A percentile compares a stretch with the other conserved stretches of the same genome.
These are phyloP conservation scores for Tinea pellionella DNA, from an alignment of 2,888 invertebrate species.

Conservation along the genomic window DNA sequence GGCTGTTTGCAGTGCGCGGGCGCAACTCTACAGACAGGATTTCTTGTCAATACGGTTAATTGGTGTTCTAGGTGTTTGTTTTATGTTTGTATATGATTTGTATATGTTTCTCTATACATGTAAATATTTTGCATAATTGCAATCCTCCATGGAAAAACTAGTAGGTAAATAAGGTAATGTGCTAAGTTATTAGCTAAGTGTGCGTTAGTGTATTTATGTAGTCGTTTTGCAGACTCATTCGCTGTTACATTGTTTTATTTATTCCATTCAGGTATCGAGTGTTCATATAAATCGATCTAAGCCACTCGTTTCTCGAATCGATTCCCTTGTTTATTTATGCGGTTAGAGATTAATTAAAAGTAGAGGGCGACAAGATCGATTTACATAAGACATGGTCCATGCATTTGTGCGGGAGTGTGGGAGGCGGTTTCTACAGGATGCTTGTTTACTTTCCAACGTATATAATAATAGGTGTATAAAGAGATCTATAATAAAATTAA, in stretches of 20 bases:
- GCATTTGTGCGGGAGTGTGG: conserved; percentile 58
- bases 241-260: conserved; percentile 30
- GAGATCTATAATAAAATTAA: too few species aligned
- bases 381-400: conserved; percentile 66
- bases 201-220: not conserved
- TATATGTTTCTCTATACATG: not conserved
- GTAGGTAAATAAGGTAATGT: not conserved
- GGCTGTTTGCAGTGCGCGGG: conserved; percentile 27
- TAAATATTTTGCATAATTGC: not conserved
- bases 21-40: conserved; percentile 18
- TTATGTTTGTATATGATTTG: not conserved
- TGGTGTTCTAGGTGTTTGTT: conserved; percentile 13
- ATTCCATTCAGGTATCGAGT: conserved; percentile 9
- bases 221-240: not conserved
- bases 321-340: conserved; percentile 49
- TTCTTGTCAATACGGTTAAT: conserved; percentile 13
- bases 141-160: not conserved
- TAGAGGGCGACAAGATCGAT: conserved; percentile 56
- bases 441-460: not conserved
- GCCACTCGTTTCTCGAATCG: conserved; percentile 19
- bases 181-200: not conserved
- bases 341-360: conserved; percentile 63
- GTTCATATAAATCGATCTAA: conserved; percentile 37
- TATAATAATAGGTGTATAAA: too few species aligned
- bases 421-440: conserved; percentile 19